Evolutionary conservation across 1,140 invertebrate species (phyloP), one percentile per base, ranked within the genome.

Genomic region (Drosophila auraria): DNA sequence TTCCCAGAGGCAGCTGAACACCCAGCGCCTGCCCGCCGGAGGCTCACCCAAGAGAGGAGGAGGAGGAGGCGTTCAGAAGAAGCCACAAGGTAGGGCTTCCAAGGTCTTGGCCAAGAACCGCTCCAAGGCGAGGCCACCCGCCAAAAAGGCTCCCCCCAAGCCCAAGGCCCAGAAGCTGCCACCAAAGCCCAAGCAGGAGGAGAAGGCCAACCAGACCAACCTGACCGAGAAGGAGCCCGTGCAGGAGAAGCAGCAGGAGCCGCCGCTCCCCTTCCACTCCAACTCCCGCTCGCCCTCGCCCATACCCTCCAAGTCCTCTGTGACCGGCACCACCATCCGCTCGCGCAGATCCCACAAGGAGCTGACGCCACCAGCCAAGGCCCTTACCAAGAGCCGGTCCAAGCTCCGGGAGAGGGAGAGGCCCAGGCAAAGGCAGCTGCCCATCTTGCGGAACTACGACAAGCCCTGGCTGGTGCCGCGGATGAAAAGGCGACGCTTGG

Each of bases 401-500:
- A 74, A 45, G 54, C 12, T 8, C 6, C 14, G 40, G 12, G 36
- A 40, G 25, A 56, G 56, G 15, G 12, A 2, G 15, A 5, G 25
- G 14, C 14, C 49, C 20, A 20, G 20, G 2, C 54, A 33, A 8
- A 25, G 40, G 7, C n/a, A 23, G 11, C 4, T 47, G 12, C 4
- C 33, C 7, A 8, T 20, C 0, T 57, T 15, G 5, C 44, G 74
- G 9, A 54, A 14, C 36, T 77, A 77, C 20, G 61, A 65, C 7
- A 74, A 66, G 23, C 74, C 74, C 12, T 77, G 74, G 74, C 44
- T 54, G 36, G 47, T 74, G 23, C 11, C 40, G 0, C 20, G 42
- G 2, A 0, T 0, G 54, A 45, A 73, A 33, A 4, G 3, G 9
- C 11, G 42, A 20, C 36, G 61, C 6, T 15, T 56, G n/a, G 61